Percentiles rank a stretch among this genome's conserved stretches.
Conservation (phyloP, 2,888 invertebrate species). For the Amiota communis region DNA sequence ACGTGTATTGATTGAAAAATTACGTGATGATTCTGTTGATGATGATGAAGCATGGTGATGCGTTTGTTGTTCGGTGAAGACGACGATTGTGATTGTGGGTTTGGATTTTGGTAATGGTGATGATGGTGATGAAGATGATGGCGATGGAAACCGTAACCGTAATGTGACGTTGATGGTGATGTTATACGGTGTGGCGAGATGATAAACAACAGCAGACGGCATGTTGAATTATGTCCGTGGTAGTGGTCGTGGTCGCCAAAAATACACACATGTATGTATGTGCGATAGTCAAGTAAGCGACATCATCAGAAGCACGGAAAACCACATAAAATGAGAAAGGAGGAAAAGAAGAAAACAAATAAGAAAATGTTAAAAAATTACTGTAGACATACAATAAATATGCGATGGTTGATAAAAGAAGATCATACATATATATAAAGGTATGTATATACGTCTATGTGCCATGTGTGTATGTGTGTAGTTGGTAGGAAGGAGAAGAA, state of each 20-base stretch:
- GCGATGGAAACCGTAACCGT: slow-evolving; percentile 24
- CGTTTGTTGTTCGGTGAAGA: slow-evolving; percentile 33
- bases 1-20: slow-evolving; percentile 81
- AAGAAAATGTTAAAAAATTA: slow-evolving; percentile 34
- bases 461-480: not conserved
- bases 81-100: not conserved
- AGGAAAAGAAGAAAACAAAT: slow-evolving; percentile 31
- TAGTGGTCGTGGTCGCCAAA: not conserved
- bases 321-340: not conserved
- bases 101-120: not conserved
- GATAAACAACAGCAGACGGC: slow-evolving; percentile 1
- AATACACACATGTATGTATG: not conserved
- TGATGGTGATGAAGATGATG: slow-evolving; percentile 12
- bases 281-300: not conserved
- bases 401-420: slow-evolving; percentile 16
- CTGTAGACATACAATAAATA: slow-evolving; percentile 44
- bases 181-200: not conserved
- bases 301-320: not conserved
- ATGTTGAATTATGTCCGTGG: slow-evolving; percentile 1
- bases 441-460: too few species aligned
- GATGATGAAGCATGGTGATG: slow-evolving; percentile 29
- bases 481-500: not conserved
- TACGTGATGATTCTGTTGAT: slow-evolving; percentile 80
- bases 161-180: not conserved
- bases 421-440: slow-evolving; percentile 7